Percentiles rank a stretch among this genome's conserved stretches.
These are phyloP conservation scores for Bucorvus abyssinicus DNA, from an alignment of 2,797 vertebrate species.

Conservation along the genomic window DNA sequence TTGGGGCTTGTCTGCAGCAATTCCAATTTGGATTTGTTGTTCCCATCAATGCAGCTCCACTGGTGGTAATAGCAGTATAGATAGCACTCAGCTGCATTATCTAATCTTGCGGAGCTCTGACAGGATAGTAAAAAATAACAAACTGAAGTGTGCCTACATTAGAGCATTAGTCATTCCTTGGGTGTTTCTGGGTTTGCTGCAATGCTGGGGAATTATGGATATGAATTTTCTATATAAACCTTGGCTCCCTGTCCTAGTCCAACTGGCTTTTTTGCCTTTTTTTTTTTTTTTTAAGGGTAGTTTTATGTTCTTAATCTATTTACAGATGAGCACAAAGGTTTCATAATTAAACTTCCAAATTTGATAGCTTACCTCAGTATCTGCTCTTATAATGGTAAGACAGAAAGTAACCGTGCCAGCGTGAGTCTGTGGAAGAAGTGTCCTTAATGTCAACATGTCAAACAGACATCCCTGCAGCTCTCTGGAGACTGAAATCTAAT, in stretches of 20 bases:
- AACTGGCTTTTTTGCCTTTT: neutral
- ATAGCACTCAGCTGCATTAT: neutral
- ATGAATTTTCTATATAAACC: neutral
- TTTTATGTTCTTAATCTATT: neutral
- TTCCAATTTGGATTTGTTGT: slow-evolving; percentile 20
- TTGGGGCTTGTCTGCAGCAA: neutral
- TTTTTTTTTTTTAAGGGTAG: neutral
- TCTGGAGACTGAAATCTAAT: slow-evolving; percentile 45
- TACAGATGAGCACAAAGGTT: neutral
- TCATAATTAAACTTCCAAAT: slow-evolving; percentile 27
- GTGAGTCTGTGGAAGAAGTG: slow-evolving; percentile 51
- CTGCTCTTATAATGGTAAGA: neutral
- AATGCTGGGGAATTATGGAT: neutral
- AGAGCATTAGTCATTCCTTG: slow-evolving; percentile 28
- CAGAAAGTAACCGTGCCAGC: neutral
- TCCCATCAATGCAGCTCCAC: slow-evolving; percentile 9
- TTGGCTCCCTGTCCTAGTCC: neutral
- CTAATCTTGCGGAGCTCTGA: slow-evolving; percentile 21
- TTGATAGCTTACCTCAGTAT: neutral
- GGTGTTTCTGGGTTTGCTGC: neutral
- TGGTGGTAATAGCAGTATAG: neutral
- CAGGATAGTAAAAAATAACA: slow-evolving; percentile 37
- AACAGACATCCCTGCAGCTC: slow-evolving; percentile 46
- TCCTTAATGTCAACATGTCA: slow-evolving; percentile 63
- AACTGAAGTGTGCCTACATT: slow-evolving; percentile 9